Conservation (phyloP, 2,797 vertebrate species). For the Craterocephalus amniculus region DNA sequence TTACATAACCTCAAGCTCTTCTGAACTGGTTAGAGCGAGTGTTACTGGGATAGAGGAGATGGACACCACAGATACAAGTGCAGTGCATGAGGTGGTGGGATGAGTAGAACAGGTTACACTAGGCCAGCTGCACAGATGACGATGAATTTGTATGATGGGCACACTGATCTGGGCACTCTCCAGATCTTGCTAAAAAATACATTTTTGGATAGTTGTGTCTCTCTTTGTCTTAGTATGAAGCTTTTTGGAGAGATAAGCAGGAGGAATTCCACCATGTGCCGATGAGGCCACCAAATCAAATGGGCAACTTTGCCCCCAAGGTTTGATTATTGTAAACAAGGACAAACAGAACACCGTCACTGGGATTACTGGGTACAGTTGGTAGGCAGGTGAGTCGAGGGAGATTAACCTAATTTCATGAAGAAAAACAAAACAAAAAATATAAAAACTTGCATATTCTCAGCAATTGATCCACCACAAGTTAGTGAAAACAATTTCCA, state of each 20-base stretch:
- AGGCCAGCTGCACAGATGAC: background rate
- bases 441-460: too few species aligned
- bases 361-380: background rate
- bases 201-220: background rate
- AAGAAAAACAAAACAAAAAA: too few species aligned
- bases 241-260: background rate
- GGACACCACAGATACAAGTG: constrained; percentile 1
- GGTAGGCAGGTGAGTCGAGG: background rate
- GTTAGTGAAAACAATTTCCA: too few species aligned
- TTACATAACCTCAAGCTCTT: constrained; percentile 70
- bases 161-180: background rate
- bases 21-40: constrained; percentile 53
- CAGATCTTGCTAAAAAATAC: background rate
- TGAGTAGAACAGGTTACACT: constrained; percentile 1
- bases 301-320: background rate
- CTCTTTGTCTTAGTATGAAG: background rate
- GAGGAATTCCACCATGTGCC: background rate
- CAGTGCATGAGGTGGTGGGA: background rate
- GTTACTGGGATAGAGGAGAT: constrained; percentile 36
- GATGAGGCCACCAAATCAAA: constrained; percentile 1
- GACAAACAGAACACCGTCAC: background rate
- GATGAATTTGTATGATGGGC: constrained; percentile 1
- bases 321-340: background rate
- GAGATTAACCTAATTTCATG: background rate
- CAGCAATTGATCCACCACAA: too few species aligned